Evolutionary conservation across 2,888 invertebrate genomes (phyloP), one percentile per base, ranked within the genome.

Genomic region (Hydrotaea diabolus): DNA sequence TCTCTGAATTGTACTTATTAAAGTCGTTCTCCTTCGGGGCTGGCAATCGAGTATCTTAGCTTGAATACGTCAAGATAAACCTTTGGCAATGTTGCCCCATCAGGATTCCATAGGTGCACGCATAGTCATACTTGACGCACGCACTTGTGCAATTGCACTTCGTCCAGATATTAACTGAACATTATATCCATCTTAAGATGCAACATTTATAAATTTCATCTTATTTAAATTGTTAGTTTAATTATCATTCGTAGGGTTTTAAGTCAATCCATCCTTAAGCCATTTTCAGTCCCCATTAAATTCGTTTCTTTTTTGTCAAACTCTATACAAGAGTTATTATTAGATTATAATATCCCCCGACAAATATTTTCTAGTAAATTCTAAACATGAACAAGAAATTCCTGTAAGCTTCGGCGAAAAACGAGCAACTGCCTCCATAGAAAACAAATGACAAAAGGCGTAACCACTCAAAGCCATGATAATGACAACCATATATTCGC

Each of bases 381-480:
- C 36, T 62, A 15, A 31, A 39, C 3, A 36, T n/a, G 26, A 62
- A 62, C 62, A 62, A 62, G 62, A 62, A 62, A n/a, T 59, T 17
- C 26, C 59, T 26, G 2, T 13, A 31, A 15, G 62, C 23, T 62
- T 36, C 39, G 39, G 11, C 9, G 9, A 13, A 39, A 39, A 1
- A 39, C 21, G 21, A 55, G 19, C 21, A 55, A 21, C 2, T 55
- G 55, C 11, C 66, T 49, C 31, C 19, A 73, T 59, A 26, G 73
- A 79, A 79, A 79, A 85, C 77, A 86, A 86, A 86, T 86, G 86
- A 86, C 86, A 86, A 86, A 86, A 86, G 86, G 86, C 86, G 86
- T 86, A 83, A 86, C 86, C 86, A 85, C 86, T 86, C 69, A 77
- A 66, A 85, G 86, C 86, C 55, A 84, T 80, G 71, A 76, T 49